These are phyloP conservation scores for Ceratothoa steindachneri DNA, from an alignment of 2,888 invertebrate genomes.

Conservation along the genomic window DNA sequence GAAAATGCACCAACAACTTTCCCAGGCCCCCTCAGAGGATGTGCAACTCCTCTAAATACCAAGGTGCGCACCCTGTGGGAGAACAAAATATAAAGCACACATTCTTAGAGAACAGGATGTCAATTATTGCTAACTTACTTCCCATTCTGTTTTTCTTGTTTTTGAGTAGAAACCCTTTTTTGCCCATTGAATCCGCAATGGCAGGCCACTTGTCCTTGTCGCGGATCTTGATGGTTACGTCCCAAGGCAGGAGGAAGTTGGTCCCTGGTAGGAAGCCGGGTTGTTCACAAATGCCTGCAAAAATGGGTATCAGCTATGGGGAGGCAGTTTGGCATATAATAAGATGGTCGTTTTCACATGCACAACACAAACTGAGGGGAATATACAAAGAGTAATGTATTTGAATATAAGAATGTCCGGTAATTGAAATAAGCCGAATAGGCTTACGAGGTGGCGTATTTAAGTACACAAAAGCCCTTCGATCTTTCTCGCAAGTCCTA, in stretches of 20 bases:
- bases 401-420: not conserved
- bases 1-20: no score
- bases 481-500: no score
- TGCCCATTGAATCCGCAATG: conserved; percentile 50
- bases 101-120: no score
- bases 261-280: conserved; percentile 85
- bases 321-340: not conserved
- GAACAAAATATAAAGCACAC: no score
- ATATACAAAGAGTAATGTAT: not conserved
- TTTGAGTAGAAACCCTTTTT: conserved; percentile 49
- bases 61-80: no score
- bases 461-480: no score
- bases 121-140: no score
- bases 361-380: not conserved
- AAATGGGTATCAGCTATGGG: conserved; percentile 55
- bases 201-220: conserved; percentile 50
- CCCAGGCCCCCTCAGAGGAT: no score
- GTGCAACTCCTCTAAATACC: no score
- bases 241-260: conserved; percentile 90
- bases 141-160: conserved; percentile 50
- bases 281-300: conserved; percentile 67
- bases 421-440: no score
- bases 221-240: conserved; percentile 65
- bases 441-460: no score
- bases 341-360: no score